phyloP scores from a whole-genome alignment of 2,888 invertebrate species.

The Cylloceria caligata region DNA sequence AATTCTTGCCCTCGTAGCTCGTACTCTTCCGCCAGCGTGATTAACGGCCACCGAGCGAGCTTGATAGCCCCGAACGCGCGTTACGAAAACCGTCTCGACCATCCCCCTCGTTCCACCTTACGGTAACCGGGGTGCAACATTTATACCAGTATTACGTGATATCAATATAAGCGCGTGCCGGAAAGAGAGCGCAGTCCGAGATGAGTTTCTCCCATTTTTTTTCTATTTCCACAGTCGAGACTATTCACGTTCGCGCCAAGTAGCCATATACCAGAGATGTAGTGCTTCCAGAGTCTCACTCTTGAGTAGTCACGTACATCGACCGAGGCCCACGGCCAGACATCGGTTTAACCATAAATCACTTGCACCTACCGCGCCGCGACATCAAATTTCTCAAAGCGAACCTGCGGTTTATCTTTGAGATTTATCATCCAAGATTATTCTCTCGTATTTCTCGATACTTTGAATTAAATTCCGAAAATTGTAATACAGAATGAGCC shows the following conservation, averaged over 20 bases:
- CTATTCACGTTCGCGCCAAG: constrained; percentile 47
- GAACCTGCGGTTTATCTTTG: constrained; percentile 44
- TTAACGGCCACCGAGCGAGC: constrained; percentile 62
- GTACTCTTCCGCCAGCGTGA: constrained; percentile 58
- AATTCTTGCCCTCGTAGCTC: constrained; percentile 48
- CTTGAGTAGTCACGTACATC: constrained; percentile 61
- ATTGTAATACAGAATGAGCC: not conserved
- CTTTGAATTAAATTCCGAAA: not conserved
- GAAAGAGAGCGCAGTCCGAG: constrained; percentile 27
- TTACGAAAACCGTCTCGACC: constrained; percentile 59
- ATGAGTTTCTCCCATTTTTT: constrained; percentile 47
- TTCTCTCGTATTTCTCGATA: constrained; percentile 38
- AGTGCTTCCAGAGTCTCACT: constrained; percentile 27
- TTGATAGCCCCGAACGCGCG: constrained; percentile 58
- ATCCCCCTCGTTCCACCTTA: constrained; percentile 39
- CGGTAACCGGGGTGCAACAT: constrained; percentile 58
- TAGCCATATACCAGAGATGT: constrained; percentile 17
- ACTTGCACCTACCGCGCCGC: constrained; percentile 39
- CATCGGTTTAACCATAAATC: constrained; percentile 57
- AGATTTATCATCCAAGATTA: constrained; percentile 58
- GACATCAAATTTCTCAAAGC: constrained; percentile 61
- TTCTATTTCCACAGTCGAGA: constrained; percentile 46
- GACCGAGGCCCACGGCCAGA: constrained; percentile 35
- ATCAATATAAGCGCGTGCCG: constrained; percentile 56
- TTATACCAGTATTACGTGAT: constrained; percentile 63